Base-by-base conservation (phyloP, 2,797 vertebrate genomes). In the Loriculus beryllinus region DNA sequence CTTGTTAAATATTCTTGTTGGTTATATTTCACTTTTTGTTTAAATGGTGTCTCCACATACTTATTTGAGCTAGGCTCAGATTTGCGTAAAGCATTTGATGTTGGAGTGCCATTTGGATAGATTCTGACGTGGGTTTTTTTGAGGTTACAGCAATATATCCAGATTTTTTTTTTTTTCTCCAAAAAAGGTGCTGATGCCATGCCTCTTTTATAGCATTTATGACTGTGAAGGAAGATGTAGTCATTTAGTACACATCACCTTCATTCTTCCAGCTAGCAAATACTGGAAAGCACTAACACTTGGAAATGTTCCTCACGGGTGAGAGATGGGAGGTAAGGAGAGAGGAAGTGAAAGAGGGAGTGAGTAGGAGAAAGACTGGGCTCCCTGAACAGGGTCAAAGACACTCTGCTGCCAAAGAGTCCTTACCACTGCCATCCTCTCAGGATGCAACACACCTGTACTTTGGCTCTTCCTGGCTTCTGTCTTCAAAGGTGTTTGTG, bases 101-200 rank as follows among this genome's bases (percentile, higher is more conserved):
- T 25, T 88, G 48, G 68, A 72, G 19, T 26, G 59, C 5, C 19
- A 22, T 82, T 92, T 81, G 26, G 37, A 29, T 51, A 28, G 20
- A 65, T 7, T 21, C 13, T 51, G 14, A 19, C 1, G 1, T 28
- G 18, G 3, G 21, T 76, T 85, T 92, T 67, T 72, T 31, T 65
- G 35, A n/a, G 10, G 17, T 39, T 59, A 33, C 29, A 75, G 19
- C 11, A 8, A 82, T 35, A 57, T 35, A 57, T 43, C 4, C 19
- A 82, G 49, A 75, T 18, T 23, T 23, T 22, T 45, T 4, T 5
- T 43, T 4, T 5, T 12, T 2, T 0, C 3, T 4, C 7, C 18
- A 8, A 60, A 82, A 82, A 49, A 7, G 4, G 2, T 35, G 6
- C 19, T 62, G 20, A 54, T 82, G 23, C n/a, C 29, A 7, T 37